phyloP scores from a whole-genome alignment of 2,797 vertebrate species.

The Darevskia mixta region DNA sequence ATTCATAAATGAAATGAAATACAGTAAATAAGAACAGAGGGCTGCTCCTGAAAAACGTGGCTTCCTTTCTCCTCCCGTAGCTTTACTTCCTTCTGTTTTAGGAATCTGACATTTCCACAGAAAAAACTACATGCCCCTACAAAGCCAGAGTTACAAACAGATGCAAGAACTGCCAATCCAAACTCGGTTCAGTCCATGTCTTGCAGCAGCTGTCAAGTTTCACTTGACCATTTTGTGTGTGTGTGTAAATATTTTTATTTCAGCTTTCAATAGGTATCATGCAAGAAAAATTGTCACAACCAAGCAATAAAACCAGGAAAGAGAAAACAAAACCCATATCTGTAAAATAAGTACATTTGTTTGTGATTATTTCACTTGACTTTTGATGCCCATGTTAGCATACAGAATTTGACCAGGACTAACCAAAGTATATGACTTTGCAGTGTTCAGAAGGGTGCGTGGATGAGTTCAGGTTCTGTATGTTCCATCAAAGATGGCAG shows the following conservation, averaged over 20 bases:
- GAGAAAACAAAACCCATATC: no score
- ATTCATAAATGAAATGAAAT: no score
- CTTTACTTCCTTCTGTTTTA: slow-evolving; percentile 64
- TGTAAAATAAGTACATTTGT: no score
- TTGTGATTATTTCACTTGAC: no score
- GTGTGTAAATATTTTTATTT: no score
- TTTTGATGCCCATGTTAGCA: no score
- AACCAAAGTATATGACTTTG: not conserved
- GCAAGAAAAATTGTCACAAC: no score
- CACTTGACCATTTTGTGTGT: not conserved
- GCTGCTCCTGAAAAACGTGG: slow-evolving; percentile 35
- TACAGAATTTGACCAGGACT: not conserved
- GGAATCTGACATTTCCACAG: slow-evolving; percentile 59
- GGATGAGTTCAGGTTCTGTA: slow-evolving; percentile 5
- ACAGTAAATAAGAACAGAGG: not conserved
- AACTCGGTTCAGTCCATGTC: not conserved
- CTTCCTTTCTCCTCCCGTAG: slow-evolving; percentile 28
- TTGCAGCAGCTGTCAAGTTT: not conserved
- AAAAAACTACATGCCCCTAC: slow-evolving; percentile 39
- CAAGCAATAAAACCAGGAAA: no score
- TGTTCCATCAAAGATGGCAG: slow-evolving; percentile 48
- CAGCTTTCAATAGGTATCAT: no score
- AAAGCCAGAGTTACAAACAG: not conserved
- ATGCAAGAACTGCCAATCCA: not conserved
- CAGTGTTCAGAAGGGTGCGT: not conserved